Percentiles rank a stretch among this genome's conserved stretches.
Conservation (phyloP, 2,113 vertebrate species). For the Tympanuchus pallidicinctus region DNA sequence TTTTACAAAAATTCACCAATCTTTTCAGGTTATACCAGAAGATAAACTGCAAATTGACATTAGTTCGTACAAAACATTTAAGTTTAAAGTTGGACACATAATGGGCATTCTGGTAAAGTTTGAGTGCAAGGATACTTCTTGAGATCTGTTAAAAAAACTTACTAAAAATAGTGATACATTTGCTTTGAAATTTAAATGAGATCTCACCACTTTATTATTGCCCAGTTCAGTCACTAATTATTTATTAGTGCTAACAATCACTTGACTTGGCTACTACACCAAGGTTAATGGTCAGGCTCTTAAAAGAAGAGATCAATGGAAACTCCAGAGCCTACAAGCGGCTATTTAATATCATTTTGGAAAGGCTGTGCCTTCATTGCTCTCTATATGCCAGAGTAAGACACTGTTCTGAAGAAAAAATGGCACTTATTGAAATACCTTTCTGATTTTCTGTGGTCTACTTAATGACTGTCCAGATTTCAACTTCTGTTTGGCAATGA, state of each 20-base stretch:
- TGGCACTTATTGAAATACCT: background rate
- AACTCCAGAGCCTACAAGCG: background rate
- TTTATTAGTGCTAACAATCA: background rate
- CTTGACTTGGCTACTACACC: background rate
- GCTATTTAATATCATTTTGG: background rate
- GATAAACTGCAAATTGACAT: background rate
- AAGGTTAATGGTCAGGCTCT: background rate
- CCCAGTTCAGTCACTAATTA: background rate
- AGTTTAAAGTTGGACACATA: background rate
- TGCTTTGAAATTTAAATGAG: background rate
- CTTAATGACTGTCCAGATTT: background rate
- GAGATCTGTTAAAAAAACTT: background rate
- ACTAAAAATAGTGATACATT: background rate
- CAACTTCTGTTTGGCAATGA: background rate
- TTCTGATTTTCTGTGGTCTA: background rate
- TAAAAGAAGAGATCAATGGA: background rate
- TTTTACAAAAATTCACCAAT: background rate
- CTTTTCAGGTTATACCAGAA: background rate
- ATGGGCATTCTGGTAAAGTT: background rate
- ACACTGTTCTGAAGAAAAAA: background rate
- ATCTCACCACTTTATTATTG: background rate
- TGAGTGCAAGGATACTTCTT: background rate
- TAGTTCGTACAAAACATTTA: background rate
- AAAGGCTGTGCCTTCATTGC: background rate
- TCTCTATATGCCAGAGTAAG: background rate